A percentile compares a stretch with the other conserved stretches of the same genome.
Conservation (phyloP, 2,888 invertebrate genomes). For the Polydrusus cervinus region DNA sequence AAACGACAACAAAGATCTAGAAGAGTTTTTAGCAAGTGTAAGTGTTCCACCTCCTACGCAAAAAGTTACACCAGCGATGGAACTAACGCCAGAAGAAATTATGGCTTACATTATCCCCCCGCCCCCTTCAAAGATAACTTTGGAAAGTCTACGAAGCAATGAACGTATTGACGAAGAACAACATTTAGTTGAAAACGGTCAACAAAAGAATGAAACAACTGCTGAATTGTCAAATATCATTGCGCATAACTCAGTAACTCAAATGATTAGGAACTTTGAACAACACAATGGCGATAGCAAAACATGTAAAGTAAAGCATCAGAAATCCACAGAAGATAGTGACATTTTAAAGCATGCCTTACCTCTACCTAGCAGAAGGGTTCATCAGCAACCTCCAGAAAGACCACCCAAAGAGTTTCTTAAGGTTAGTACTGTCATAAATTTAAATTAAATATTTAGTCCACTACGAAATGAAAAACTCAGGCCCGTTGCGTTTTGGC, state of each 20-base stretch:
- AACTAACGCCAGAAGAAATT: slow-evolving; percentile 87
- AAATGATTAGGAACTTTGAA: not conserved
- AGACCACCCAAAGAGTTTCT: slow-evolving; percentile 78
- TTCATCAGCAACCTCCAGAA: slow-evolving; percentile 78
- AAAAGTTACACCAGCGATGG: slow-evolving; percentile 83
- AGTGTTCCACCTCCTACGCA: slow-evolving; percentile 87
- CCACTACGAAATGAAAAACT: too few species aligned
- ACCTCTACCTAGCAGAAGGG: slow-evolving; percentile 76
- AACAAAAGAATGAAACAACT: not conserved
- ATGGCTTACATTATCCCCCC: slow-evolving; percentile 90
- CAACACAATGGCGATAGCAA: not conserved
- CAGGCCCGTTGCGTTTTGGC: too few species aligned
- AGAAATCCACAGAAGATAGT: slow-evolving; percentile 64
- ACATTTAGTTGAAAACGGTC: not conserved
- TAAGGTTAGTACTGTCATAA: slow-evolving; percentile 66
- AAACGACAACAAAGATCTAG: slow-evolving; percentile 78
- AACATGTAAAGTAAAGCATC: slow-evolving; percentile 38
- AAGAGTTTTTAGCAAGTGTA: slow-evolving; percentile 88
- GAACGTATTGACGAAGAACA: slow-evolving; percentile 40
- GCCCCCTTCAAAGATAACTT: slow-evolving; percentile 73
- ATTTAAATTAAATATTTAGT: too few species aligned
- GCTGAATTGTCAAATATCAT: not conserved
- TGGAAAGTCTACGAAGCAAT: slow-evolving; percentile 53
- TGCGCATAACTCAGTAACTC: not conserved
- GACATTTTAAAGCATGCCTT: slow-evolving; percentile 72